phyloP scores from a whole-genome alignment of 2,888 invertebrate species.

The Limnephilus lunatus region DNA sequence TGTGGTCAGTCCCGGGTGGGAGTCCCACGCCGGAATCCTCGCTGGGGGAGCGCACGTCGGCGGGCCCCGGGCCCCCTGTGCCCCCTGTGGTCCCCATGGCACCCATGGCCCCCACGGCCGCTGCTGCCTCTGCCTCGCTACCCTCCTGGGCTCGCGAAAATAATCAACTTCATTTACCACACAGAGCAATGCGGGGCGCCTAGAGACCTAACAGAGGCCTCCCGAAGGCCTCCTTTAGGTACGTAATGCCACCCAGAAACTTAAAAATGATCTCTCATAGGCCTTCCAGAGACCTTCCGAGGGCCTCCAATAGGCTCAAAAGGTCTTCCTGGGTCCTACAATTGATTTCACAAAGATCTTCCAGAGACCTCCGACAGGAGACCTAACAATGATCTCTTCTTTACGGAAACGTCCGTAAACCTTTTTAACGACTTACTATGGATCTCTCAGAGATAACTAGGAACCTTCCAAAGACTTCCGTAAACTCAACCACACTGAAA shows the following conservation, averaged over 20 bases:
- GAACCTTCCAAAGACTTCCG: not conserved
- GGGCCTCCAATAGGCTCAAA: not conserved
- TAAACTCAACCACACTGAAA: too few species aligned
- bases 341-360: not conserved
- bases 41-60: conserved; percentile 90
- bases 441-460: not conserved
- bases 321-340: not conserved
- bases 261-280: not conserved
- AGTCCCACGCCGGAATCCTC: conserved; percentile 97
- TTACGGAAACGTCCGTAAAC: not conserved
- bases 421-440: not conserved
- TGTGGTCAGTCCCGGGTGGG: conserved; percentile 83
- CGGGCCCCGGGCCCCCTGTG: conserved; percentile 77
- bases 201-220: not conserved
- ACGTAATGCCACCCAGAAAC: not conserved
- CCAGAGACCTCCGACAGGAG: not conserved
- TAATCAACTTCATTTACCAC: conserved; percentile 29
- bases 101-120: conserved; percentile 23
- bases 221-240: not conserved
- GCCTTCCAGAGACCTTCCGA: not conserved
- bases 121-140: conserved; percentile 54
- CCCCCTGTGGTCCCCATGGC: conserved; percentile 71
- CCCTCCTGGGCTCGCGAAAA: conserved; percentile 53
- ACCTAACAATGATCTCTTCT: not conserved
- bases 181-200: not conserved